phyloP scores from a whole-genome alignment of 1,140 invertebrate species.

The Bombus superbus region DNA sequence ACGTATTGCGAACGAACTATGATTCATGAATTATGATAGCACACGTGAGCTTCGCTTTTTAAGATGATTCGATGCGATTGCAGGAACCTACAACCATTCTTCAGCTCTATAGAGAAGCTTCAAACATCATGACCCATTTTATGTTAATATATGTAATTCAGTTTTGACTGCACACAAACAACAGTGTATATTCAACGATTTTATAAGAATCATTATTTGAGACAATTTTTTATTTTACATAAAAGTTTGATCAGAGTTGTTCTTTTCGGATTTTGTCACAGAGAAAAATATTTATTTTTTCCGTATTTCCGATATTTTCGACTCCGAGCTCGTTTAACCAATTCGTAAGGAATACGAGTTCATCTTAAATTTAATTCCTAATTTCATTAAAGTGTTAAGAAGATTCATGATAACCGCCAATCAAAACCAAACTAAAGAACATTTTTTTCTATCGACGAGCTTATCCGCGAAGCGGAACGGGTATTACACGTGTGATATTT shows the following conservation, averaged over 20 bases:
- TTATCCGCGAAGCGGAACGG: not conserved
- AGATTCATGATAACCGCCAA: not conserved
- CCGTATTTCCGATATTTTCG: no score
- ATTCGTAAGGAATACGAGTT: not conserved
- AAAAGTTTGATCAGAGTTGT: not conserved
- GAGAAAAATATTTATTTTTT: no score
- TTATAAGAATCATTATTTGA: no score
- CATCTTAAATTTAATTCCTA: no score
- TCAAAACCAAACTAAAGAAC: not conserved
- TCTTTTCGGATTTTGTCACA: not conserved
- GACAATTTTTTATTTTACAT: no score
- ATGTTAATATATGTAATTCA: no score
- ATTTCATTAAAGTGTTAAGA: not conserved
- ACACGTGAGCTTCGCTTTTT: not conserved
- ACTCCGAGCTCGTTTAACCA: no score
- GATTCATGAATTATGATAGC: constrained; percentile 4
- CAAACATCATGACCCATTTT: not conserved
- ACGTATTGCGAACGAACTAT: not conserved
- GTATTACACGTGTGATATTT: not conserved
- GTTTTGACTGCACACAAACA: not conserved
- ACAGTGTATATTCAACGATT: not conserved
- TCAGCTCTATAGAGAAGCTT: not conserved
- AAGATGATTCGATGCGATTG: constrained; percentile 12
- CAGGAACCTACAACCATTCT: not conserved
- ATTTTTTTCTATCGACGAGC: not conserved